These are phyloP conservation scores for Charadrius vociferus DNA, from an alignment of 2,113 vertebrate species.

Conservation along the genomic window DNA sequence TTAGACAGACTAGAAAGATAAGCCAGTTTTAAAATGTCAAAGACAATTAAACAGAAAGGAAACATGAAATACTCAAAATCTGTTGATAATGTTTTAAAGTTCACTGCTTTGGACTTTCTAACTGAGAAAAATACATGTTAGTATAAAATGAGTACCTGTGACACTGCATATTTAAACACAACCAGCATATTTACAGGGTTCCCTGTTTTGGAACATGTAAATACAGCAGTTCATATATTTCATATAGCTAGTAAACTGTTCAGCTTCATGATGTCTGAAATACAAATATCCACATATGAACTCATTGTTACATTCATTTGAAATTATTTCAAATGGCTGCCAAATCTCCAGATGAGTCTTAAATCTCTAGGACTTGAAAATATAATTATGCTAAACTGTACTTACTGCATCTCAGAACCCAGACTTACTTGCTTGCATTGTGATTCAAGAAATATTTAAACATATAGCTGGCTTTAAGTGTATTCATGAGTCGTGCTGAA, in stretches of 20 bases:
- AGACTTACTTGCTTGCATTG: background rate
- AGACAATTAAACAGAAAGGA: no score
- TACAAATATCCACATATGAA: background rate
- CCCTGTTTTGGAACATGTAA: background rate
- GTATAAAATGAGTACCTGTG: background rate
- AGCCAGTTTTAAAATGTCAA: background rate
- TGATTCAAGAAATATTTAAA: background rate
- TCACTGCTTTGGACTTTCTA: background rate
- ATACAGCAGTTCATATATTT: no score
- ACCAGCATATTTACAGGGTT: background rate
- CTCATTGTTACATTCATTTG: background rate
- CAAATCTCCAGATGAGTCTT: background rate
- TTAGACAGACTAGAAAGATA: background rate
- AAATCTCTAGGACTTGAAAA: background rate
- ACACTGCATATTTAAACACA: background rate
- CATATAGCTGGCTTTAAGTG: background rate
- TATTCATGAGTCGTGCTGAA: background rate
- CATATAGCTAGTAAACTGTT: background rate
- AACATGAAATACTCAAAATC: background rate
- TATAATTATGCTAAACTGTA: background rate
- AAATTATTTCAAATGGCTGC: background rate
- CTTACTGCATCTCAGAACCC: background rate
- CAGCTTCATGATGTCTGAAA: background rate
- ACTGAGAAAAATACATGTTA: background rate
- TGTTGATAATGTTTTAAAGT: background rate